Percentiles rank a stretch among this genome's conserved stretches.
Conservation (phyloP, 2,888 invertebrate genomes). For the Pachycephus smyrnensis region DNA sequence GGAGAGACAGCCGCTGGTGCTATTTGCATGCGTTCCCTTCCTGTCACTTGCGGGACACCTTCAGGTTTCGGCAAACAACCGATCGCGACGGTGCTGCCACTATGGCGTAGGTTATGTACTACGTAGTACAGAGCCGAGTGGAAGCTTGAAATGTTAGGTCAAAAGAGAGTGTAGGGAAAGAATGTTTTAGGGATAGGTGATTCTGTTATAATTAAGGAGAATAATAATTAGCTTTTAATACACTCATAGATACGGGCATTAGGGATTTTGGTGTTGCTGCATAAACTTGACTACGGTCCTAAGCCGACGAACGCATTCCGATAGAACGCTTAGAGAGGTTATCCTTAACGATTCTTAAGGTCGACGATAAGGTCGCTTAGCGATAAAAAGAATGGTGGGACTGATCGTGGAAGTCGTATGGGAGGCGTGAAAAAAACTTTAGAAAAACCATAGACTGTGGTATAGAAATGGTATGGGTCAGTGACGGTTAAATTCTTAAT, state of each 20-base stretch:
- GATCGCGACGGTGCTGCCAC: constrained; percentile 2
- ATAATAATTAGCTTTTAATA: background rate
- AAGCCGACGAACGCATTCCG: background rate
- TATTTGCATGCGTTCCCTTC: constrained; percentile 42
- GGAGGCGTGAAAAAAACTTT: background rate
- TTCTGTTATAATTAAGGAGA: background rate
- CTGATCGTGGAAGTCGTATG: background rate
- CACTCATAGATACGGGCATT: background rate
- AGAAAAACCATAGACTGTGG: background rate
- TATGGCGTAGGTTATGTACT: background rate
- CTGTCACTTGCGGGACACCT: constrained; percentile 6
- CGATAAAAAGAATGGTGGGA: background rate
- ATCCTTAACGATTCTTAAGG: background rate
- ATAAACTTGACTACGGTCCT: background rate
- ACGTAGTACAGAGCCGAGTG: background rate
- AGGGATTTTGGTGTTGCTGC: background rate
- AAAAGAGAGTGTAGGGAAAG: background rate
- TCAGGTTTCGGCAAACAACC: background rate
- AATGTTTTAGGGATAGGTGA: background rate
- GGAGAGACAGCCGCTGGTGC: constrained; percentile 45
- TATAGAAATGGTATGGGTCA: background rate
- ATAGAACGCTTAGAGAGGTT: background rate
- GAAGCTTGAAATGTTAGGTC: background rate
- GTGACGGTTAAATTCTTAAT: background rate
- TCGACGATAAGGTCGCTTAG: background rate